phyloP scores from a whole-genome alignment of 2,113 vertebrate species.

The Proteles cristata region DNA sequence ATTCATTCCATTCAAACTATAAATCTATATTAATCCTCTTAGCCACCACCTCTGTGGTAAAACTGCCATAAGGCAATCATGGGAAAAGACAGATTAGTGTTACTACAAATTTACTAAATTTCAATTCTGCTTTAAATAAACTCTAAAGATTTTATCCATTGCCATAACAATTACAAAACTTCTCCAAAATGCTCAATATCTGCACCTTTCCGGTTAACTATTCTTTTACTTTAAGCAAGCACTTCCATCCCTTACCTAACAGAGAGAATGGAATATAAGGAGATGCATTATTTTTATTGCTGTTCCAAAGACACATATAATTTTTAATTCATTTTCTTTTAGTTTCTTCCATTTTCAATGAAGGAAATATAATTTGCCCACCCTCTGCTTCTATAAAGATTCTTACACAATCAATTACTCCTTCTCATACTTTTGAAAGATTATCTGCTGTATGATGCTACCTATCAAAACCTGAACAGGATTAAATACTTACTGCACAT shows the following conservation, averaged over 20 bases:
- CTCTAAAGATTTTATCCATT: not conserved
- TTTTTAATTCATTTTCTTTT: not conserved
- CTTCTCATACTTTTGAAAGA: not conserved
- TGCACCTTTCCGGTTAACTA: not conserved
- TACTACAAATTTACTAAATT: not conserved
- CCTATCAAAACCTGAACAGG: not conserved
- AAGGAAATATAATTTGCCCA: not conserved
- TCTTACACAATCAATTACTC: not conserved
- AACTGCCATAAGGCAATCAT: not conserved
- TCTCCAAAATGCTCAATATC: not conserved
- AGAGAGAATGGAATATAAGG: not conserved
- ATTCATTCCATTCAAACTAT: not conserved
- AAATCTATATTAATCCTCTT: not conserved
- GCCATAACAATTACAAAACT: not conserved
- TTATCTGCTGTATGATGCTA: not conserved
- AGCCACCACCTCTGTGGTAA: not conserved
- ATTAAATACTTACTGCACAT: not conserved
- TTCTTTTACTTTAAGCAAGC: not conserved
- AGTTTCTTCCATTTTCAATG: not conserved
- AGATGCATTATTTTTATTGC: not conserved
- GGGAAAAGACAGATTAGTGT: not conserved
- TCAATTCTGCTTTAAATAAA: not conserved
- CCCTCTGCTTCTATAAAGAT: not conserved
- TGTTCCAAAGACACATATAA: not conserved
- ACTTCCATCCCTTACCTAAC: not conserved